Evolutionary conservation across 1,140 invertebrate species (phyloP), one percentile per base, ranked within the genome.

Genomic region (Prorops nasuta): DNA sequence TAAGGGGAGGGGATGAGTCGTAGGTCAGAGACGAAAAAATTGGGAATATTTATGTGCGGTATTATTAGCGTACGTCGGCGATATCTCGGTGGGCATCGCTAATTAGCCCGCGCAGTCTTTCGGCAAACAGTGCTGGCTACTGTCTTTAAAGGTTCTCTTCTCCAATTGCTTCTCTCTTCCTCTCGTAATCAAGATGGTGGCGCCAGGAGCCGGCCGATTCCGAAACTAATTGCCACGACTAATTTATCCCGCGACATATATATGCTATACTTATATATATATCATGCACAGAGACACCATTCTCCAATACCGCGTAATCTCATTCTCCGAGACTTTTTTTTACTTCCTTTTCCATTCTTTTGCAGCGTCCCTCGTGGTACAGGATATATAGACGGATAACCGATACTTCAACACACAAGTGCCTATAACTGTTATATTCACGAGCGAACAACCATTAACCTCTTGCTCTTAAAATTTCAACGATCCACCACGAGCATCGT

Each of bases 61-160:
- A 73, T 75, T 76, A 74, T 76, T 74, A 76, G 72, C 65, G 66
- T 71, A 67, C 53, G 64, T 68, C 56, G 57, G 49, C 66, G 69
- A 72, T 77, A 74, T 77, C 74, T 71, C 65, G 60, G 65, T 74
- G 74, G 69, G 72, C 71, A 77, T 77, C 75, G 69, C 74, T 76
- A 77, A 77, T 77, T 77, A 77, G 74, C 62, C 70, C 60, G 70
- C 72, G 54, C 51, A 49, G 59, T 58, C 74, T 76, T 75, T 77
- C 67, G 72, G 72, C 74, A 72, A 72, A 77, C 74, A 76, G 72
- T 68, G 67, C 71, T 71, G 51, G 72, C 72, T 75, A 76, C 75
- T 76, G 75, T 77, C 66, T 74, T 66, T 52, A 60, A 57, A 58
- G 54, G 51, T 66, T 69, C 55, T 63, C 42, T 0, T 32, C 1